Conservation (phyloP, 2,113 vertebrate genomes). For the Donacobius atricapilla region DNA sequence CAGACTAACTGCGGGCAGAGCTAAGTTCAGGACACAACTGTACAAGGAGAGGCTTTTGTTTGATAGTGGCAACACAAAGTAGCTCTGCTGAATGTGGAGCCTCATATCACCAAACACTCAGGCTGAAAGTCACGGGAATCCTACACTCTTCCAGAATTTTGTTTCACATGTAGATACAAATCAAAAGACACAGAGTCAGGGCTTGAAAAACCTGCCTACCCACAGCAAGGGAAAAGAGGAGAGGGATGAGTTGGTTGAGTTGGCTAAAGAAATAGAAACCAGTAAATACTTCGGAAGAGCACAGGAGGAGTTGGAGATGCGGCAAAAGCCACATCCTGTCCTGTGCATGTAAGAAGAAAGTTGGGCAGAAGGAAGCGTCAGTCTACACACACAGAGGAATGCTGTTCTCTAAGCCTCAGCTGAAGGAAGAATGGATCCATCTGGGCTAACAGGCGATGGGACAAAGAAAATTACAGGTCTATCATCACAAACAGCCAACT, state of each 20-base stretch:
- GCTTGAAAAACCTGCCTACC: not conserved
- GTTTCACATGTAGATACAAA: not conserved
- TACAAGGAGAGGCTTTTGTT: not conserved
- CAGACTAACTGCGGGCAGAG: not conserved
- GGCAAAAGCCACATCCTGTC: not conserved
- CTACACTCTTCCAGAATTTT: not conserved
- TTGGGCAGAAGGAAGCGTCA: not conserved
- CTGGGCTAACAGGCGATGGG: not conserved
- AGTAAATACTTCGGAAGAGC: not conserved
- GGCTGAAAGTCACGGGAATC: not conserved
- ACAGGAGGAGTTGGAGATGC: not conserved
- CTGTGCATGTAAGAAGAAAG: not conserved
- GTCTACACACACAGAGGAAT: not conserved
- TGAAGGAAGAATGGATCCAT: not conserved
- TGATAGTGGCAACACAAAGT: not conserved
- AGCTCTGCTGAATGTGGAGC: not conserved
- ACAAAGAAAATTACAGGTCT: not conserved
- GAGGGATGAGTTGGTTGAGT: not conserved
- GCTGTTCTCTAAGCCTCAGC: not conserved
- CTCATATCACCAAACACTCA: rapidly evolving
- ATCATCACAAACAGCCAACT: not conserved
- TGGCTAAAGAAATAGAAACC: not conserved
- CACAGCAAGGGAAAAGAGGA: not conserved
- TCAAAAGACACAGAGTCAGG: not conserved
- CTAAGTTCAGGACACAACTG: slow-evolving; percentile 29